phyloP scores from a whole-genome alignment of 2,113 vertebrate genomes.

The Megaptera novaeangliae region DNA sequence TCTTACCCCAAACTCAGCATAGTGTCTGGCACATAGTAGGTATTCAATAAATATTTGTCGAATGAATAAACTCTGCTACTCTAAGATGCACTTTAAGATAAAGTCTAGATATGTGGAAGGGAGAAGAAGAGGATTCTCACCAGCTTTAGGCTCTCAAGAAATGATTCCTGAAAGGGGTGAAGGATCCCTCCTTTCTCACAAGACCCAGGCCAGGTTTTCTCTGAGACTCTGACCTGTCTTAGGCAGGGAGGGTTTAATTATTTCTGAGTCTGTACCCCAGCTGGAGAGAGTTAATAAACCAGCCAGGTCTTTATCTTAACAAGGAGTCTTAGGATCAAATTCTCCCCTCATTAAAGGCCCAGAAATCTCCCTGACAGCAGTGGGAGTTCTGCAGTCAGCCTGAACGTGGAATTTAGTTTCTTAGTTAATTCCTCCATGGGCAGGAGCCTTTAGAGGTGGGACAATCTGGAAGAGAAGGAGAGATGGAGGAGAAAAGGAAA shows the following conservation, averaged over 20 bases:
- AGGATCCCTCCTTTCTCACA: not conserved
- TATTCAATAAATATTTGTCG: not conserved
- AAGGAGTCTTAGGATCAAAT: slow-evolving; percentile 63
- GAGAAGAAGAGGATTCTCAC: not conserved
- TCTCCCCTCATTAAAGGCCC: slow-evolving; percentile 60
- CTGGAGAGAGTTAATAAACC: slow-evolving; percentile 70
- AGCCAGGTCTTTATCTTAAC: slow-evolving; percentile 68
- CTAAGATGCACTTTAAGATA: not conserved
- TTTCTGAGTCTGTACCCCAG: slow-evolving; percentile 53
- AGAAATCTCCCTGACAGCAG: slow-evolving; percentile 50
- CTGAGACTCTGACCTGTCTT: not conserved
- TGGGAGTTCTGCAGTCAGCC: slow-evolving; percentile 9
- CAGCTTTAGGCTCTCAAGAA: not conserved
- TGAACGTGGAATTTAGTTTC: not conserved
- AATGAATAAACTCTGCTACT: not conserved
- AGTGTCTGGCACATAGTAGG: not conserved
- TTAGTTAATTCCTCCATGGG: not conserved
- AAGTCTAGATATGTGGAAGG: not conserved
- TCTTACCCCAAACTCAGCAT: not conserved
- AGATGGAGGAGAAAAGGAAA: accelerated
- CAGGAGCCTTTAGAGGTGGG: not conserved
- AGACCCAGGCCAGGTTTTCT: slow-evolving; percentile 63
- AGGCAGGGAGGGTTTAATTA: slow-evolving; percentile 47
- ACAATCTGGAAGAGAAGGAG: not conserved
- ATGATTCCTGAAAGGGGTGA: not conserved